Percentiles rank a stretch among this genome's conserved stretches.
Conservation (phyloP, 2,113 vertebrate genomes). For the Morphnarchus princeps region DNA sequence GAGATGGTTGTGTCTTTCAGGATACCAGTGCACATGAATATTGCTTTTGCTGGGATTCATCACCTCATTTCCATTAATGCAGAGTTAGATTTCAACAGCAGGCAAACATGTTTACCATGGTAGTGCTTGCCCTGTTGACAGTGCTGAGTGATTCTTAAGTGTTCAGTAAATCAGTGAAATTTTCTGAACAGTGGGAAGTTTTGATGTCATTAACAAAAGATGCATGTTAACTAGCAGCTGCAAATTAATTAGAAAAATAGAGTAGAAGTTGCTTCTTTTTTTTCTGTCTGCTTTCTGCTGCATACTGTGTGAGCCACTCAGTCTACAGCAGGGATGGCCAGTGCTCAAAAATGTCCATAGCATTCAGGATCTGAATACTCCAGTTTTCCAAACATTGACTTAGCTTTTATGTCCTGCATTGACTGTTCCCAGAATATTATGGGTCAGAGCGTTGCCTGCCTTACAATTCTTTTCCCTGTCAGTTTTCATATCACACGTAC, state of each 20-base stretch:
- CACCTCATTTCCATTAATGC: background rate
- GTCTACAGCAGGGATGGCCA: background rate
- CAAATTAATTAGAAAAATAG: constrained; percentile 21
- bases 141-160: constrained; percentile 43
- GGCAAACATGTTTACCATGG: background rate
- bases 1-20: background rate
- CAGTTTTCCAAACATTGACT: background rate
- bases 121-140: background rate
- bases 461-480: background rate
- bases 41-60: background rate
- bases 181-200: constrained; percentile 52
- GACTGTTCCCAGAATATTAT: background rate
- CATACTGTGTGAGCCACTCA: background rate
- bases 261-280: background rate
- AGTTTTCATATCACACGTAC: background rate
- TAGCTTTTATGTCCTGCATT: background rate
- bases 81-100: background rate
- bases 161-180: constrained; percentile 38
- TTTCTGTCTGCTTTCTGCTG: background rate
- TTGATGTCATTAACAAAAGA: constrained; percentile 49
- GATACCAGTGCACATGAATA: background rate
- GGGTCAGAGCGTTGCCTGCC: background rate
- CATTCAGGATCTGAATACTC: background rate
- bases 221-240: constrained; percentile 45
- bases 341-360: background rate